Percentiles rank a stretch among this genome's conserved stretches.
Conservation (phyloP, 2,888 invertebrate species). For the Zelleria hepariella region DNA sequence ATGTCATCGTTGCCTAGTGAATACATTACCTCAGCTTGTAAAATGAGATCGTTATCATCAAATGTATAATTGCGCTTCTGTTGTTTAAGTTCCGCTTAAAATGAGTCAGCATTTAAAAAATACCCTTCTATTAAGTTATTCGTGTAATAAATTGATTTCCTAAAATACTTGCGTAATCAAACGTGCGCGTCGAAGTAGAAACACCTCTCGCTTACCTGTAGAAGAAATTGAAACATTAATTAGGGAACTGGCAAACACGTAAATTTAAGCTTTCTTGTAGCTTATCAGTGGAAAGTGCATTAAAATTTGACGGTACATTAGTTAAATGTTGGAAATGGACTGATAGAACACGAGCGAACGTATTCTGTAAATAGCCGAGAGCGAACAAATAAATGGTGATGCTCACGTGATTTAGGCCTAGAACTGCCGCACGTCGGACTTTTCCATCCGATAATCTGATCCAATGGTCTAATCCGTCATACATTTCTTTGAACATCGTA, state of each 20-base stretch:
- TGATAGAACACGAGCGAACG: not conserved
- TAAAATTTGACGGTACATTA: constrained; percentile 27
- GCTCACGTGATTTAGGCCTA: too few relatives aligned
- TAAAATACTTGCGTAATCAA: not conserved
- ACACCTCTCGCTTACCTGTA: not conserved
- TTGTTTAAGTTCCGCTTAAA: not conserved
- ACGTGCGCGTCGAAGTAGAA: not conserved
- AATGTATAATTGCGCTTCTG: not conserved
- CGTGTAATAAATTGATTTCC: not conserved
- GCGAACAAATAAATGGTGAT: too few relatives aligned
- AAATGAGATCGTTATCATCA: not conserved
- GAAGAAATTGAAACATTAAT: not conserved
- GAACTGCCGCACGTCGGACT: too few relatives aligned
- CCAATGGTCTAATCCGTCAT: too few relatives aligned
- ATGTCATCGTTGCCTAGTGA: too few relatives aligned
- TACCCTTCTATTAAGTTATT: not conserved
- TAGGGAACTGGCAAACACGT: not conserved
- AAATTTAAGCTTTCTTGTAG: constrained; percentile 24
- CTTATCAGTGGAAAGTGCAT: constrained; percentile 42
- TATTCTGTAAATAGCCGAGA: not conserved
- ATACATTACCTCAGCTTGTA: not conserved
- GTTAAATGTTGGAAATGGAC: not conserved
- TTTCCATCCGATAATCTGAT: too few relatives aligned
- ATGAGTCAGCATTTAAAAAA: not conserved
- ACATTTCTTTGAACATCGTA: too few relatives aligned